Conservation (phyloP, 2,888 invertebrate species). For the Dryococelus australis region DNA sequence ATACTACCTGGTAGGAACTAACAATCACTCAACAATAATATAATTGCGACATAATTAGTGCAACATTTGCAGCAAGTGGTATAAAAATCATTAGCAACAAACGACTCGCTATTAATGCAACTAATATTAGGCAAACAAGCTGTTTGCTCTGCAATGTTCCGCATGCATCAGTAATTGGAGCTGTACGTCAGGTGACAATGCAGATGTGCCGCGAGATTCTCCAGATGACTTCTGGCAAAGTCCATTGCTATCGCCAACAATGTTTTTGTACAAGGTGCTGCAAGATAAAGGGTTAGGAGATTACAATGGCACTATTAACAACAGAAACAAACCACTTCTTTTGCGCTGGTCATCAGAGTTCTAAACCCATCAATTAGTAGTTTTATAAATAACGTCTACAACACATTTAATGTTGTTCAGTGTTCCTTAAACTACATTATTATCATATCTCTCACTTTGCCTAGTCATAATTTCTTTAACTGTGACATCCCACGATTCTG, state of each 20-base stretch:
- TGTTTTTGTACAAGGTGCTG: conserved; percentile 2
- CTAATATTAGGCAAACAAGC: too few species aligned
- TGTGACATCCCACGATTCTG: neutral
- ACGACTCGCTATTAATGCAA: neutral
- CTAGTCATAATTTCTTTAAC: neutral
- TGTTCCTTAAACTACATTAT: neutral
- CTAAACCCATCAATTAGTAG: conserved; percentile 16
- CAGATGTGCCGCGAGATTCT: neutral
- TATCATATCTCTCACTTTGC: neutral
- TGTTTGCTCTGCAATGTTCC: too few species aligned
- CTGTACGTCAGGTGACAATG: neutral
- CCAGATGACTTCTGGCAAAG: neutral
- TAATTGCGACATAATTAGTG: neutral
- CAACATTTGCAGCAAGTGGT: neutral
- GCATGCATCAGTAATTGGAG: neutral
- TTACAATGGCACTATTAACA: neutral
- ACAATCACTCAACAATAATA: neutral
- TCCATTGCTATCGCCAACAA: neutral
- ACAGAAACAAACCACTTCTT: neutral
- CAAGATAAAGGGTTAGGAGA: neutral
- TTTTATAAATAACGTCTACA: neutral
- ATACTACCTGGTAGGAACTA: neutral
- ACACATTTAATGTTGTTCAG: neutral
- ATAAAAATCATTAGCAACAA: neutral
- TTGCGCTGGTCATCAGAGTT: neutral